These are phyloP conservation scores for Tympanoctomys barrerae DNA, from an alignment of 2,797 vertebrate genomes.

Conservation along the genomic window DNA sequence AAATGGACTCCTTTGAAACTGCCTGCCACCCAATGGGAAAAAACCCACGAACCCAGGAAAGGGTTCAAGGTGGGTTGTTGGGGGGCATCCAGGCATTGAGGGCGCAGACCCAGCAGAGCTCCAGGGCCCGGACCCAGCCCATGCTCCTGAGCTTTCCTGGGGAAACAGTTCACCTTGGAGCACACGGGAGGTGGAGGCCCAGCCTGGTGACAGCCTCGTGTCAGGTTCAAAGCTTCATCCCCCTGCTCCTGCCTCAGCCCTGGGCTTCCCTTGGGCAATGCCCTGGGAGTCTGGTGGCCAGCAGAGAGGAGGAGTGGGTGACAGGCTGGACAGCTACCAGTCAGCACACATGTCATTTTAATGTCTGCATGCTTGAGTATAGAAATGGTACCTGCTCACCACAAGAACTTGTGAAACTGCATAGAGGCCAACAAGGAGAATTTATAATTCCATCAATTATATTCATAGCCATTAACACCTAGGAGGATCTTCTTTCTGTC, in stretches of 20 bases:
- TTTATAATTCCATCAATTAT: constrained; percentile 34
- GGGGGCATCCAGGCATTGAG: not conserved
- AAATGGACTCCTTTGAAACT: not conserved
- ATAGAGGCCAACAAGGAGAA: constrained; percentile 46
- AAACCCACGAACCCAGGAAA: not conserved
- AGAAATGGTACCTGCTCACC: constrained; percentile 32
- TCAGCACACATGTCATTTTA: not conserved
- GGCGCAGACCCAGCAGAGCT: not conserved
- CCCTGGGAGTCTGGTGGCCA: not conserved
- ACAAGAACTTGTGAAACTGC: constrained; percentile 50
- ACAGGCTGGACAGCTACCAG: not conserved
- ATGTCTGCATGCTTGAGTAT: constrained; percentile 24
- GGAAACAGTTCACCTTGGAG: not conserved
- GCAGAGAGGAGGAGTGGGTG: not conserved
- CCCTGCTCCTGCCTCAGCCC: not conserved
- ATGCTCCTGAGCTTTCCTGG: not conserved
- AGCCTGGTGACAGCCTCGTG: not conserved
- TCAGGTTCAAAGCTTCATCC: not conserved
- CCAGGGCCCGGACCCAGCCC: not conserved
- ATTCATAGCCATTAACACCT: constrained; percentile 40
- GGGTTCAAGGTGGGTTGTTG: not conserved
- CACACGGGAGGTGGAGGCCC: not conserved
- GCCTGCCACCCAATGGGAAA: not conserved
- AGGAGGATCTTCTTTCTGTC: constrained; percentile 48
- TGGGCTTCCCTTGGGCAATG: not conserved